Percentiles rank a stretch among this genome's conserved stretches.
These are phyloP conservation scores for Sarcophaga peregrina DNA, from an alignment of 1,140 invertebrate species.

Conservation along the genomic window DNA sequence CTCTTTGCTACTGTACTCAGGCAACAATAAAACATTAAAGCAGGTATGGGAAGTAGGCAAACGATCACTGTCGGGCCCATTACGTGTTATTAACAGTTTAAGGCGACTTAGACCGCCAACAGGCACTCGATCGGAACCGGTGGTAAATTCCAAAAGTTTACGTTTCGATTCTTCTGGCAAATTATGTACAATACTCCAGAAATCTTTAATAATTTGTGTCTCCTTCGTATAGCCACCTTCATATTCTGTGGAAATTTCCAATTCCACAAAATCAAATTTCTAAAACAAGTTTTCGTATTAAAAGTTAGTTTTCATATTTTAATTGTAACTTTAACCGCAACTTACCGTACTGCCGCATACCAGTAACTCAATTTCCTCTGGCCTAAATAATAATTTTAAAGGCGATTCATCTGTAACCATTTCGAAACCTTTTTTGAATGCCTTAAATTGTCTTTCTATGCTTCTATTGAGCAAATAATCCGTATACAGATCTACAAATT, in stretches of 20 bases:
- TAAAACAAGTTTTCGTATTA: conserved; percentile 56
- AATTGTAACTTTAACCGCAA: conserved; percentile 44
- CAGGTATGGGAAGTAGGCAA: conserved; percentile 92
- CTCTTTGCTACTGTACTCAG: conserved; percentile 86
- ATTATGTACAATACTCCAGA: conserved; percentile 95
- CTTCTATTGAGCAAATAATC: conserved; percentile 90
- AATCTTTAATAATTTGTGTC: conserved; percentile 87
- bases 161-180: conserved; percentile 86
- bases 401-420: conserved; percentile 89
- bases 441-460: conserved; percentile 86
- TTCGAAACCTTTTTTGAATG: conserved; percentile 91
- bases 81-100: conserved; percentile 83
- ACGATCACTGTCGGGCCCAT: conserved; percentile 83
- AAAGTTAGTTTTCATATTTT: not conserved
- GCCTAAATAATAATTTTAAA: conserved; percentile 86
- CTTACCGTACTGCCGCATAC: conserved; percentile 91
- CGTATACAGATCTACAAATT: conserved; percentile 91
- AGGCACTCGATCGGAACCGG: conserved; percentile 94
- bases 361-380: conserved; percentile 90
- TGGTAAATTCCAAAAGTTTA: conserved; percentile 92
- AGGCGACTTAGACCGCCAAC: conserved; percentile 91
- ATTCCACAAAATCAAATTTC: conserved; percentile 88
- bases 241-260: conserved; percentile 92
- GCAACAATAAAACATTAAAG: conserved; percentile 94
- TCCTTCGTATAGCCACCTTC: conserved; percentile 89